Conservation (phyloP, 2,888 invertebrate species). For the Eupsilia transversa region DNA sequence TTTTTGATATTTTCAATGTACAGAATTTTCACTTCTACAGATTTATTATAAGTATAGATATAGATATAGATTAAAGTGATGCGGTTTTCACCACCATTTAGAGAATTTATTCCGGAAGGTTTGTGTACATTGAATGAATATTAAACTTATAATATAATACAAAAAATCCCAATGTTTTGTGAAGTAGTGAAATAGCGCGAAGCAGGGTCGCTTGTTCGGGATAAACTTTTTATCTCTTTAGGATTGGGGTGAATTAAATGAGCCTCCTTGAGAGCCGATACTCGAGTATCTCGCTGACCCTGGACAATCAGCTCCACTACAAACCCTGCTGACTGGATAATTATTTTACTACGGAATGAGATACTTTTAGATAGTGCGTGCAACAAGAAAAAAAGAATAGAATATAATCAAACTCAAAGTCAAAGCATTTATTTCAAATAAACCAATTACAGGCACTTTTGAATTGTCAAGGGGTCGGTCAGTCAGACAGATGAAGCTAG, state of each 20-base stretch:
- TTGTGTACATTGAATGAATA: neutral
- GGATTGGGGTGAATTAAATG: neutral
- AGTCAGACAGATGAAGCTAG: too few species aligned
- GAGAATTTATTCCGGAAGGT: neutral
- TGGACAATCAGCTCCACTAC: constrained; percentile 11
- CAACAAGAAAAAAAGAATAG: neutral
- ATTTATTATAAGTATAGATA: too few species aligned
- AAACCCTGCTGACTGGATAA: constrained; percentile 21
- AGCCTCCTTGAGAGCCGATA: neutral
- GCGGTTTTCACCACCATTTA: neutral
- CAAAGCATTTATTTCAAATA: too few species aligned
- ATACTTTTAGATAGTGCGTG: neutral
- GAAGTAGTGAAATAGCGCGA: neutral
- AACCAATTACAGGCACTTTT: too few species aligned
- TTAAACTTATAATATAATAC: neutral
- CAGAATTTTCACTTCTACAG: too few species aligned
- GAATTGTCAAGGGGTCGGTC: too few species aligned
- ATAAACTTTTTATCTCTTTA: neutral
- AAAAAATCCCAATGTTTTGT: neutral
- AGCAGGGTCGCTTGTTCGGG: neutral
- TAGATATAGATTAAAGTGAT: too few species aligned
- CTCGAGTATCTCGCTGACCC: neutral
- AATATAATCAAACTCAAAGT: too few species aligned
- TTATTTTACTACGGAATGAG: neutral
- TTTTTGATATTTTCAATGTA: too few species aligned